Evolutionary conservation across 2,888 invertebrate species (phyloP).

Genomic region (Drosophila mimica): DNA sequence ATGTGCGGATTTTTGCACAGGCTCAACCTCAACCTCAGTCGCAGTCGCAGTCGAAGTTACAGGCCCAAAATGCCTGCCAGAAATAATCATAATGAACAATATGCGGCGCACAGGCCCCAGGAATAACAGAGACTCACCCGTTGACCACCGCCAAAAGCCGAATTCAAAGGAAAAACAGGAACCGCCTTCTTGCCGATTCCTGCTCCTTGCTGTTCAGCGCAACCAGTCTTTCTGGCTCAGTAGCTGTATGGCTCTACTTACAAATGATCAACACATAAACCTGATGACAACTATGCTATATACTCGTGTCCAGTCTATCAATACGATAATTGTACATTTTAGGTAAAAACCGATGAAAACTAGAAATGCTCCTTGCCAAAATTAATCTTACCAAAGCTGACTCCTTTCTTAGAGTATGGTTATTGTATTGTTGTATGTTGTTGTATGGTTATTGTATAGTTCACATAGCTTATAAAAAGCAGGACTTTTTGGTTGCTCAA

Average conservation of each 20-base stretch:
- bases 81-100: conserved; percentile 80
- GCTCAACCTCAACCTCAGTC: conserved; percentile 18
- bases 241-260: conserved; percentile 23
- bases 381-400: not conserved
- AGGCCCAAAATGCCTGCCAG: conserved; percentile 58
- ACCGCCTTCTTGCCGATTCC: conserved; percentile 42
- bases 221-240: conserved; percentile 40
- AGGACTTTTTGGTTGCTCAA: not conserved
- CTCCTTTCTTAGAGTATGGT: not conserved
- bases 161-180: conserved; percentile 78
- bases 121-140: conserved; percentile 42
- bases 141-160: conserved; percentile 52
- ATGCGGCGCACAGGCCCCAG: conserved; percentile 48
- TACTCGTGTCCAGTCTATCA: conserved; percentile 15
- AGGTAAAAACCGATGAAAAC: not conserved
- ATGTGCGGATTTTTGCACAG: conserved; percentile 80
- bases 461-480: not conserved
- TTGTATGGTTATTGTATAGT: no score
- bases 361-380: not conserved
- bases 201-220: conserved; percentile 15
- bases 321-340: conserved; percentile 25
- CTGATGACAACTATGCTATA: conserved; percentile 23
- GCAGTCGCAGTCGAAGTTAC: conserved; percentile 27
- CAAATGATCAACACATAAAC: conserved; percentile 29
- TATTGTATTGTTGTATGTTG: no score